These are phyloP conservation scores for Andrena marginata DNA, from an alignment of 2,888 invertebrate species.

Conservation along the genomic window DNA sequence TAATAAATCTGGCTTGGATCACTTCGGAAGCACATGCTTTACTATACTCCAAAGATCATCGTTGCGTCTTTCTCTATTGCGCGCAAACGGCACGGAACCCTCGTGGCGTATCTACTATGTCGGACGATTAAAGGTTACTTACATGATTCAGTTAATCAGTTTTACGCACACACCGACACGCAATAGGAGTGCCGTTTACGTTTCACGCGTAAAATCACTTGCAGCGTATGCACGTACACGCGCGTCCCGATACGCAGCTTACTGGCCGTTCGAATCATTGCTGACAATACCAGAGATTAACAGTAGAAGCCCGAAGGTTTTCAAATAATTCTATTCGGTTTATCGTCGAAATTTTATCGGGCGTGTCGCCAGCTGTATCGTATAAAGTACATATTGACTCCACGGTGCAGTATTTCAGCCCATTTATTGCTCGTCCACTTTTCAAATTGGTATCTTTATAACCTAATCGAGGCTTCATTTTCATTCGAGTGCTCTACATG, in stretches of 20 bases:
- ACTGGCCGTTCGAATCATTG: not conserved
- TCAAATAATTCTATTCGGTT: slow-evolving; percentile 8
- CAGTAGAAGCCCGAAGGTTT: slow-evolving; percentile 10
- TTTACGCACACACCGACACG: slow-evolving; percentile 6
- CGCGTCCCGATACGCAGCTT: not conserved
- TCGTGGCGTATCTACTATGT: slow-evolving; percentile 8
- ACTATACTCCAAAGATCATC: not conserved
- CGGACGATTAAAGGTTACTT: slow-evolving; percentile 29
- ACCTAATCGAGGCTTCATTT: slow-evolving; percentile 8
- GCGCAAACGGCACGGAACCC: not conserved
- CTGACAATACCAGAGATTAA: slow-evolving; percentile 8
- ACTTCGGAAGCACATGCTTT: not conserved
- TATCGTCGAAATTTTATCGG: slow-evolving; percentile 26
- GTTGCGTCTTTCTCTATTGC: not conserved
- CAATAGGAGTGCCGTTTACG: not conserved
- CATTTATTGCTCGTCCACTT: not conserved
- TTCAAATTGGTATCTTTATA: slow-evolving; percentile 21
- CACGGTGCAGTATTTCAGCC: not conserved
- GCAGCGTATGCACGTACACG: not conserved
- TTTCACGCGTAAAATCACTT: slow-evolving; percentile 15
- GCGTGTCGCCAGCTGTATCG: not conserved
- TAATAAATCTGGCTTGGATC: not conserved
- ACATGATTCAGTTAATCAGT: slow-evolving; percentile 3
- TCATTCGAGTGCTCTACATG: not conserved
- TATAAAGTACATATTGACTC: not conserved